A percentile compares a stretch with the other conserved stretches of the same genome.
These are phyloP conservation scores for Eretmocerus hayati DNA, from an alignment of 2,888 invertebrate species.

Conservation along the genomic window DNA sequence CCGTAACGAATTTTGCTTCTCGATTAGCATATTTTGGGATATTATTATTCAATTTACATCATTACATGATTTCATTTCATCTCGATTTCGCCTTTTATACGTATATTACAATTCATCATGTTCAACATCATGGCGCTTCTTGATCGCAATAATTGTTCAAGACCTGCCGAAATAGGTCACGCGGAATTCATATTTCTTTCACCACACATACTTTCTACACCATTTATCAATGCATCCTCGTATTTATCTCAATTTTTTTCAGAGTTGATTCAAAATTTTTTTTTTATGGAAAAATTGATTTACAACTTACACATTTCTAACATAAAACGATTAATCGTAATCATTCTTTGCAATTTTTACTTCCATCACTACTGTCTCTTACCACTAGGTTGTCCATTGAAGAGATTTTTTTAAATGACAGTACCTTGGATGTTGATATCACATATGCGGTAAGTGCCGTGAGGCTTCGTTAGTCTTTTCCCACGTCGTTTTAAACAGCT, in stretches of 20 bases:
- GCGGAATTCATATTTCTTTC: constrained; percentile 11
- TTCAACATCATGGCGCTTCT: constrained; percentile 21
- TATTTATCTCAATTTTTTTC: constrained; percentile 21
- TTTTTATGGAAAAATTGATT: constrained; percentile 18
- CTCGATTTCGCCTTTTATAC: constrained; percentile 23
- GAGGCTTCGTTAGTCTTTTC: constrained; percentile 8
- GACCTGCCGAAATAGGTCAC: constrained; percentile 12
- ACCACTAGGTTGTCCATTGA: constrained; percentile 18
- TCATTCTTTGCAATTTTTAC: constrained; percentile 3
- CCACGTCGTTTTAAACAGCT: constrained; percentile 13
- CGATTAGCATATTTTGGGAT: constrained; percentile 26
- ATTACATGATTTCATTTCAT: constrained; percentile 32
- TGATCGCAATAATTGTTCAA: constrained; percentile 14
- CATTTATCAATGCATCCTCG: constrained; percentile 26
- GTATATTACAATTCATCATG: constrained; percentile 31
- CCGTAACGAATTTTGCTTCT: constrained; percentile 30
- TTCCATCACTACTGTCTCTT: constrained; percentile 16
- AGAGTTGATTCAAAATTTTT: constrained; percentile 8
- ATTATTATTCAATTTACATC: constrained; percentile 30
- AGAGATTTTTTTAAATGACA: constrained; percentile 30
- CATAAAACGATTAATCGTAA: constrained; percentile 11
- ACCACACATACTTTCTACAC: constrained; percentile 23
- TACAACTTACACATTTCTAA: constrained; percentile 14
- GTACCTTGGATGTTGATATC: constrained; percentile 43
- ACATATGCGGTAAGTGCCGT: constrained; percentile 39